Conservation (phyloP, 2,888 invertebrate genomes). For the Sinohyriopsis cumingii region DNA sequence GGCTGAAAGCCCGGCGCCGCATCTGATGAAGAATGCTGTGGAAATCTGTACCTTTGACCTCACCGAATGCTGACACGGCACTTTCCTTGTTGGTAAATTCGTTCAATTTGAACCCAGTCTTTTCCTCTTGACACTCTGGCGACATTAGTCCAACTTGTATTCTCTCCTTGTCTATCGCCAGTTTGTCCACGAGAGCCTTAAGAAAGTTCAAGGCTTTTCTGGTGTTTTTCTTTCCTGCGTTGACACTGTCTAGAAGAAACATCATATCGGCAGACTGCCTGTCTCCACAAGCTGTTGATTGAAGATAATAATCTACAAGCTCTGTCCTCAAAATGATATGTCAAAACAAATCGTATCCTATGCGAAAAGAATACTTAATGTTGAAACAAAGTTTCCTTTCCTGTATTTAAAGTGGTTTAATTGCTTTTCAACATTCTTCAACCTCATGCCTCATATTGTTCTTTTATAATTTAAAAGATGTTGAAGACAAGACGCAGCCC, state of each 20-base stretch:
- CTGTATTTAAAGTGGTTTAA: too few relatives aligned
- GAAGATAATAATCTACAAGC: background rate
- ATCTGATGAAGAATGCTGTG: conserved; percentile 49
- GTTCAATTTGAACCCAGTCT: conserved; percentile 39
- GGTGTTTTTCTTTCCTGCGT: conserved; percentile 56
- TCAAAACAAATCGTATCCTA: background rate
- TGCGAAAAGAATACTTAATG: too few relatives aligned
- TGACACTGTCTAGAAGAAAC: conserved; percentile 60
- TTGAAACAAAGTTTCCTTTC: too few relatives aligned
- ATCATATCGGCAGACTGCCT: conserved; percentile 61
- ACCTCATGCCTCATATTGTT: too few relatives aligned
- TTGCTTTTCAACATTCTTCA: too few relatives aligned
- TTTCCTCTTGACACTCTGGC: conserved; percentile 45
- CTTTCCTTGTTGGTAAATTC: conserved; percentile 25
- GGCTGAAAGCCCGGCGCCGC: conserved; percentile 45
- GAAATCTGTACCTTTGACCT: conserved; percentile 41
- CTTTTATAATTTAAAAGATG: too few relatives aligned
- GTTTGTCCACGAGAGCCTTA: conserved; percentile 43
- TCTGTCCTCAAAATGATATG: background rate
- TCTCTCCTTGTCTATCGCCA: conserved; percentile 53
- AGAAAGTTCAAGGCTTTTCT: conserved; percentile 50
- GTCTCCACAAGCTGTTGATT: conserved; percentile 52
- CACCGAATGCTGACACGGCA: conserved; percentile 33
- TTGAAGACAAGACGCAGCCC: too few relatives aligned
- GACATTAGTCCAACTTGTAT: conserved; percentile 61